Percentiles rank a stretch among this genome's conserved stretches.
Evolutionary conservation across 2,113 vertebrate species (phyloP).

Genomic region (Cyrtonyx montezumae): DNA sequence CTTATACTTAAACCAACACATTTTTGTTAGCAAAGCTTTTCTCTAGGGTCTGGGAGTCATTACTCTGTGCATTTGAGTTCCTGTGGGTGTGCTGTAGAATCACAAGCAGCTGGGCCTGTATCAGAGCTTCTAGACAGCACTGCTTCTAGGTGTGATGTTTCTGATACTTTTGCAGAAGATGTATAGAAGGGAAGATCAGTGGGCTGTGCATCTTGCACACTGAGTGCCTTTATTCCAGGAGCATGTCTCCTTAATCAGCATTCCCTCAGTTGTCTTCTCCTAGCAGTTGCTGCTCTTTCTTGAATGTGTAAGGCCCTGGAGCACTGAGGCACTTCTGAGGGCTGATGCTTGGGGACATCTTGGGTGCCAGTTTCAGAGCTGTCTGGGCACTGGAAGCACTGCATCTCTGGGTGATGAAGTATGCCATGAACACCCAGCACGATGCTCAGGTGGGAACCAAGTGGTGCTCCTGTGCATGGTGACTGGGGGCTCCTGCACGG

Average conservation of each 20-base stretch:
- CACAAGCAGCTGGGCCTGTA: background rate
- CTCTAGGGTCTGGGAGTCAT: background rate
- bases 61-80: background rate
- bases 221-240: background rate
- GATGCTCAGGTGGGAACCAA: background rate
- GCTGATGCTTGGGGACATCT: background rate
- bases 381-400: background rate
- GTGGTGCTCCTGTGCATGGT: background rate
- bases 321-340: background rate
- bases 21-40: background rate
- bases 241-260: background rate
- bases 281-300: background rate
- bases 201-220: background rate
- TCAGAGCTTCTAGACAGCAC: background rate
- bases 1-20: background rate
- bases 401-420: background rate
- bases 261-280: background rate
- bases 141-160: background rate
- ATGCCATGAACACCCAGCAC: rapidly evolving
- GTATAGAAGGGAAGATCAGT: background rate
- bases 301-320: background rate
- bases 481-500: background rate
- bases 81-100: background rate
- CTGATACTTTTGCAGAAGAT: background rate
- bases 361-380: background rate